phyloP scores from a whole-genome alignment of 64 coral and sea anemone species.

The Astreopora myriophthalma region DNA sequence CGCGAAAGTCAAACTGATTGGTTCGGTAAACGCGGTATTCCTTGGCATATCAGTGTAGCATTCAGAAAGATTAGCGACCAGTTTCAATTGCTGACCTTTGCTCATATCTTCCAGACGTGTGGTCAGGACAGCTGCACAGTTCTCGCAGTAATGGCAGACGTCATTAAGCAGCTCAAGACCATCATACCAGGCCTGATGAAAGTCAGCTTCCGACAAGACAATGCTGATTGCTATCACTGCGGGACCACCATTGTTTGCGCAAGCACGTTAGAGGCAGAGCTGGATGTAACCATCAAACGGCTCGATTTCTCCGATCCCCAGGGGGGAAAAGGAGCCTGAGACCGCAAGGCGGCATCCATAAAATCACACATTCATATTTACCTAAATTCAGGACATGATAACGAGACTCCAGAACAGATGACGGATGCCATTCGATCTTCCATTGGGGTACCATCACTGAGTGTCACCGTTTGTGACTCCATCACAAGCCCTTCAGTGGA shows the following conservation, averaged over 20 bases:
- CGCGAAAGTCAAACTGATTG: constrained; percentile 47
- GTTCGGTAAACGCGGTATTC: constrained; percentile 45
- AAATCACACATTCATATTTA: constrained; percentile 8
- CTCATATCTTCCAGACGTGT: not conserved
- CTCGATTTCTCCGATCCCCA: constrained; percentile 22
- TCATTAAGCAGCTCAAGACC: constrained; percentile 54
- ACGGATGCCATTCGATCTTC: constrained; percentile 5
- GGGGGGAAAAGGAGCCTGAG: not conserved
- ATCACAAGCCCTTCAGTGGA: not conserved
- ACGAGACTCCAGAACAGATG: constrained; percentile 32
- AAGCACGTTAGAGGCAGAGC: not conserved
- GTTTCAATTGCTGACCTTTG: constrained; percentile 18
- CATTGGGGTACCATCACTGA: not conserved
- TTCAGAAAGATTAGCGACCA: not conserved
- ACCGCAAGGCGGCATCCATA: not conserved
- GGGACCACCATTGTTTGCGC: not conserved
- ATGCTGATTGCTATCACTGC: constrained; percentile 27
- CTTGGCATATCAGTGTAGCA: constrained; percentile 40
- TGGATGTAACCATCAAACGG: not conserved
- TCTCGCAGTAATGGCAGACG: constrained; percentile 41
- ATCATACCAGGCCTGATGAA: constrained; percentile 34
- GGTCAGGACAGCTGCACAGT: constrained; percentile 8
- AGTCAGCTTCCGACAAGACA: constrained; percentile 48
- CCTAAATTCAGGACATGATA: constrained; percentile 12
- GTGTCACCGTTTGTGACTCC: constrained; percentile 23